A percentile compares a stretch with the other conserved stretches of the same genome.
phyloP scores from a whole-genome alignment of 1,140 invertebrate species.

The Anagrus nilaparvatae region DNA sequence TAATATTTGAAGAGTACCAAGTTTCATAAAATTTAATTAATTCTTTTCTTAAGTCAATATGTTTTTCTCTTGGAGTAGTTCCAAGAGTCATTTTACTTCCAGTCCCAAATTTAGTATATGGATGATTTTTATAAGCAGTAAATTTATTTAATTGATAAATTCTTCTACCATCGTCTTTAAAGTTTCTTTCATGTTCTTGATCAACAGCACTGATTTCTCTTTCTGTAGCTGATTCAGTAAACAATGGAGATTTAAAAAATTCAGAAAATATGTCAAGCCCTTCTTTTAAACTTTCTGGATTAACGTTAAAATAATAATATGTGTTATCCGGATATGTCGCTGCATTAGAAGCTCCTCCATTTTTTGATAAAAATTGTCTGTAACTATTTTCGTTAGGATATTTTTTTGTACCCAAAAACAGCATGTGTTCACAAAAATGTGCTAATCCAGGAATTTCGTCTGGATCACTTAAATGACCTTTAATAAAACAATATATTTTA shows the following conservation, averaged over 20 bases:
- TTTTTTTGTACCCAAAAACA: constrained; percentile 88
- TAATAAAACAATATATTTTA: constrained; percentile 25
- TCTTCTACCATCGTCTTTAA: constrained; percentile 78
- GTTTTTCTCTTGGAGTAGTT: constrained; percentile 64
- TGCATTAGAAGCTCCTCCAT: constrained; percentile 83
- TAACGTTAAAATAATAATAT: constrained; percentile 87
- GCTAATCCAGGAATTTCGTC: constrained; percentile 78
- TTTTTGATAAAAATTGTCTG: constrained; percentile 75
- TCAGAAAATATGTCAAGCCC: constrained; percentile 90
- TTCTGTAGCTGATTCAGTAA: constrained; percentile 81
- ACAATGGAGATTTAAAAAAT: constrained; percentile 87
- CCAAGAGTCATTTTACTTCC: constrained; percentile 78
- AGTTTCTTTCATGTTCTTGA: constrained; percentile 92
- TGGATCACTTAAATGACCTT: constrained; percentile 79
- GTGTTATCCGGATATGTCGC: constrained; percentile 82
- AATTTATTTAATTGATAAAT: constrained; percentile 78
- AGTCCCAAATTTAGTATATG: constrained; percentile 85
- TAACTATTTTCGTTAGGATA: constrained; percentile 93
- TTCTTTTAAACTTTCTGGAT: constrained; percentile 63
- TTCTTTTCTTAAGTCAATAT: constrained; percentile 73
- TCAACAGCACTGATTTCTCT: constrained; percentile 91
- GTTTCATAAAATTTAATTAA: constrained; percentile 81
- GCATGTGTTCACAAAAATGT: constrained; percentile 96
- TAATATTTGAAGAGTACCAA: constrained; percentile 91
- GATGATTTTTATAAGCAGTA: constrained; percentile 62